Evolutionary conservation across 1,140 invertebrate genomes (phyloP).

Genomic region (Conus betulinus): DNA sequence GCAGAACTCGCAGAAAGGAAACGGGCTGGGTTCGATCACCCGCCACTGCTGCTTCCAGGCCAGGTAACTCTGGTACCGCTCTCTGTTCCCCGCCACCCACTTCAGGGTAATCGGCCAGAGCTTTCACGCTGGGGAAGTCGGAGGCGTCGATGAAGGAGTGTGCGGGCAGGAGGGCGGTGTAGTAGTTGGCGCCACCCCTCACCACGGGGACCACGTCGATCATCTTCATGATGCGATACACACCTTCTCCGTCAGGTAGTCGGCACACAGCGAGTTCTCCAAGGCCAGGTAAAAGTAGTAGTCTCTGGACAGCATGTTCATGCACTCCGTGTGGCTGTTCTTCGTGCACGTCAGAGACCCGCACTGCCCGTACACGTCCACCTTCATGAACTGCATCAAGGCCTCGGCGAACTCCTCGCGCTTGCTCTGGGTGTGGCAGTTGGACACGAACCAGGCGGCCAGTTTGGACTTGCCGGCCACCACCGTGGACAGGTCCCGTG

Average conservation of each 20-base stretch:
- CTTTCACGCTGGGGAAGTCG: slow-evolving; percentile 12
- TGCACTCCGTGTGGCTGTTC: neutral
- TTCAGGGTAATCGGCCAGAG: slow-evolving; percentile 28
- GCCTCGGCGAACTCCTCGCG: neutral
- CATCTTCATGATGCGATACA: neutral
- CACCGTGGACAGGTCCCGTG: neutral
- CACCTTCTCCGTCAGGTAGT: slow-evolving; percentile 42
- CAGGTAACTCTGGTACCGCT: slow-evolving; percentile 22
- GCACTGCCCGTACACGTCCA: slow-evolving; percentile 28
- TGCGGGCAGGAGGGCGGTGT: neutral
- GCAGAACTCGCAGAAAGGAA: slow-evolving; percentile 4
- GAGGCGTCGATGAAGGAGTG: slow-evolving; percentile 12
- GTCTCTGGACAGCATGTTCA: neutral
- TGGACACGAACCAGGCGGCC: slow-evolving; percentile 2
- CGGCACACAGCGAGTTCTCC: slow-evolving; percentile 34
- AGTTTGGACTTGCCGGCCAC: slow-evolving; percentile 6
- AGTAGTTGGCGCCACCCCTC: slow-evolving; percentile 34
- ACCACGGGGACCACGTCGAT: slow-evolving; percentile 29
- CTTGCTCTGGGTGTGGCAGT: neutral
- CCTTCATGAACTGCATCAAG: neutral
- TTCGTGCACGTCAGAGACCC: neutral
- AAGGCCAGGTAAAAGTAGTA: slow-evolving; percentile 41
- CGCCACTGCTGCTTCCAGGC: slow-evolving; percentile 62
- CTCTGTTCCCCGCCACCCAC: neutral
- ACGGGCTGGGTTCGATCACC: slow-evolving; percentile 23